phyloP scores from a whole-genome alignment of 2,888 invertebrate species.

The Antheraea assamensis region DNA sequence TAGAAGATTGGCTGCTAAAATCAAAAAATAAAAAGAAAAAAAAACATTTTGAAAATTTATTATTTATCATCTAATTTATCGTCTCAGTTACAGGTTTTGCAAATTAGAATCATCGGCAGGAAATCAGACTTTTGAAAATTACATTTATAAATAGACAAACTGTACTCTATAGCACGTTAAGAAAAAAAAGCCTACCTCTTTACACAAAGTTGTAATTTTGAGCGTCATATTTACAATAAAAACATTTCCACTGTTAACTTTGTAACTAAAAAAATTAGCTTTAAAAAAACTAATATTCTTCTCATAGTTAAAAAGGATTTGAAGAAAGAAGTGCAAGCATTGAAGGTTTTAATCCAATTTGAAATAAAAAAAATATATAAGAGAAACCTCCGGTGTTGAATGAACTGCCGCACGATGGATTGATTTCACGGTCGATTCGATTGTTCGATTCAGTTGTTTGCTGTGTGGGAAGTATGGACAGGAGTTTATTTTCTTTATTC shows the following conservation, averaged over 20 bases:
- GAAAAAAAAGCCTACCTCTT: background rate
- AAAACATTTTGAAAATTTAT: too few species aligned
- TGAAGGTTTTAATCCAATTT: constrained; percentile 17
- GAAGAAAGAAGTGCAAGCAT: background rate
- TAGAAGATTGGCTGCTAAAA: too few species aligned
- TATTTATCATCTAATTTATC: too few species aligned
- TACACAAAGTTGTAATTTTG: background rate
- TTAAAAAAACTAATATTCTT: background rate
- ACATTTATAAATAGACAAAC: too few species aligned
- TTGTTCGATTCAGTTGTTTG: constrained; percentile 36
- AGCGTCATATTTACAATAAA: background rate
- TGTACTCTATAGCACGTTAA: background rate
- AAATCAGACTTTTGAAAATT: too few species aligned
- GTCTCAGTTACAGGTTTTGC: too few species aligned
- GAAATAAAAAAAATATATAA: constrained; percentile 19
- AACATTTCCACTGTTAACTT: background rate
- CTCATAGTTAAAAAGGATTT: background rate
- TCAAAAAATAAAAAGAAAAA: too few species aligned
- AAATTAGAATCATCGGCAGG: too few species aligned
- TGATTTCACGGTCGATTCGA: constrained; percentile 45
- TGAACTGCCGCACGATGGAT: constrained; percentile 45
- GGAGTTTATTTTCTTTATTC: constrained; percentile 28
- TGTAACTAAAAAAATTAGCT: background rate
- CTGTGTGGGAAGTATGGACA: constrained; percentile 32
- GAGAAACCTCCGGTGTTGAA: constrained; percentile 30